These are phyloP conservation scores for Cordilura impudica DNA, from an alignment of 2,888 invertebrate species.

Conservation along the genomic window DNA sequence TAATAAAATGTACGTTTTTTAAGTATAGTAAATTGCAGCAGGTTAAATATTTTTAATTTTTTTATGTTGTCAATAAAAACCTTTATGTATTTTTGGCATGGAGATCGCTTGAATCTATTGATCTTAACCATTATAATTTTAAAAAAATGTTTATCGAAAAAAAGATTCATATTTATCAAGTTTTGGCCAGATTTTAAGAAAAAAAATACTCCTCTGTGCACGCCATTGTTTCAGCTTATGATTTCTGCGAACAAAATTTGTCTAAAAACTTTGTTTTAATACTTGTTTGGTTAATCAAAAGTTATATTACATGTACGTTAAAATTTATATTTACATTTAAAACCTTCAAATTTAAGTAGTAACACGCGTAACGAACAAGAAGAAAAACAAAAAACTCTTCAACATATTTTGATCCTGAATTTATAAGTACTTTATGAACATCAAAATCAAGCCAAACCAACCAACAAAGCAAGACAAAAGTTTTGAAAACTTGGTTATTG, in stretches of 20 bases:
- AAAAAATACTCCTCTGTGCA: neutral
- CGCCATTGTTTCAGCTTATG: neutral
- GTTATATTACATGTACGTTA: neutral
- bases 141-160: no score
- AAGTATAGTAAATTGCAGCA: no score
- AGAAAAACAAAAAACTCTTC: neutral
- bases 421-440: neutral
- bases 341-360: slow-evolving; percentile 11
- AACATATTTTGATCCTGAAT: slow-evolving; percentile 17
- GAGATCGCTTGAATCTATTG: no score
- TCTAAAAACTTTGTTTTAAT: neutral
- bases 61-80: no score
- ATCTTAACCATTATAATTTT: no score
- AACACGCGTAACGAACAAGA: slow-evolving; percentile 1
- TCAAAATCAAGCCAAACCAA: neutral
- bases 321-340: neutral
- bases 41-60: no score
- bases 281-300: neutral
- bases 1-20: no score
- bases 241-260: neutral
- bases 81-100: no score
- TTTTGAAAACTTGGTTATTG: no score
- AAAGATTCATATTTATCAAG: no score
- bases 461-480: no score
- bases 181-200: no score